Conservation (phyloP, 1,140 invertebrate genomes). For the Anastrepha obliqua region DNA sequence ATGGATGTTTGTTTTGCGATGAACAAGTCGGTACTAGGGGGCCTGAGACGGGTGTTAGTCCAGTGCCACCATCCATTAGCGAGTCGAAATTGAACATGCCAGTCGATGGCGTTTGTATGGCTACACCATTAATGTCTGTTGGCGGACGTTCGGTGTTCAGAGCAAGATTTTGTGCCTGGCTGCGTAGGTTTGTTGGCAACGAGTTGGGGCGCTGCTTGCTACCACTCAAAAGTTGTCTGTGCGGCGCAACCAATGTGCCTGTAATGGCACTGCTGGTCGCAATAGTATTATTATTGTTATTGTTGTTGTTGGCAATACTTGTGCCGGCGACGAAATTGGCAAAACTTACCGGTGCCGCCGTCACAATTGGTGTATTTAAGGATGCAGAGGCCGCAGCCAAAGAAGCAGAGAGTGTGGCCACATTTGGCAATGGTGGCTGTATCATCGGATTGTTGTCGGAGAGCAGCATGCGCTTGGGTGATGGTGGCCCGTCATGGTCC, state of each 20-base stretch:
- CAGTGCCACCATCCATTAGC: constrained; percentile 93
- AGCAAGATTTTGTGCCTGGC: constrained; percentile 60
- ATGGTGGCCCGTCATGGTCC: constrained; percentile 68
- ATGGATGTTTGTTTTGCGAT: constrained; percentile 80
- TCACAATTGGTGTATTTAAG: constrained; percentile 67
- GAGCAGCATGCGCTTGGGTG: constrained; percentile 64
- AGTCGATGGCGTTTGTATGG: constrained; percentile 90
- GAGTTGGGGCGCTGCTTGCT: constrained; percentile 79
- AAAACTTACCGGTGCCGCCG: constrained; percentile 64
- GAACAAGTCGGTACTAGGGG: constrained; percentile 82
- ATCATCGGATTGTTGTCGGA: constrained; percentile 59
- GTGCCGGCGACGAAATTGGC: constrained; percentile 57
- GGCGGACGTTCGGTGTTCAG: constrained; percentile 64
- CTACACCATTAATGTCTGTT: constrained; percentile 83
- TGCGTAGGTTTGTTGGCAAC: constrained; percentile 73
- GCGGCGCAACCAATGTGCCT: constrained; percentile 69
- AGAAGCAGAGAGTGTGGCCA: constrained; percentile 66
- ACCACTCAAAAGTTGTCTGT: constrained; percentile 70
- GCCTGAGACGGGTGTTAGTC: constrained; percentile 87
- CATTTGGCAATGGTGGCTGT: constrained; percentile 64
- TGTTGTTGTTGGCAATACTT: constrained; percentile 4
- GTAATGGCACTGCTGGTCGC: constrained; percentile 60
- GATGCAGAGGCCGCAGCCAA: constrained; percentile 65
- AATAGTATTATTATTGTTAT: constrained; percentile 29
- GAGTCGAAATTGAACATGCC: constrained; percentile 94